Evolutionary conservation across 2,888 invertebrate species (phyloP).

Genomic region (Girardia tigrina): DNA sequence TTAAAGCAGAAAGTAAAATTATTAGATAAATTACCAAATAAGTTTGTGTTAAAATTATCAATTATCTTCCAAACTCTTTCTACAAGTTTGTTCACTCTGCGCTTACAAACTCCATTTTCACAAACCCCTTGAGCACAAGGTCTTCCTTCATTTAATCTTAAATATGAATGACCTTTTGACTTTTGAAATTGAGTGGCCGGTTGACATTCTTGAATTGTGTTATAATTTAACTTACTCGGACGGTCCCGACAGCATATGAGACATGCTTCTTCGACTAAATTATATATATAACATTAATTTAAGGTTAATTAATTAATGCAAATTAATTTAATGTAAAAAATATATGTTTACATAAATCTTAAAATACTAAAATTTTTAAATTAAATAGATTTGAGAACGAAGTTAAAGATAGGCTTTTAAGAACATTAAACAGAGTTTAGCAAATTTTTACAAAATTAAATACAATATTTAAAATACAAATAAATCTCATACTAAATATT

Average conservation of each 20-base stretch:
- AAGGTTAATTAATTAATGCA: too few relatives aligned
- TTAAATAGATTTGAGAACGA: too few relatives aligned
- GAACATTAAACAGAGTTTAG: too few relatives aligned
- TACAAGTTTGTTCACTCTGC: slow-evolving; percentile 82
- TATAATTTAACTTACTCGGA: not conserved
- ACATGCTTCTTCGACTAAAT: slow-evolving; percentile 77
- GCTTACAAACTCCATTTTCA: slow-evolving; percentile 69
- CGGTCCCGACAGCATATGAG: slow-evolving; percentile 64
- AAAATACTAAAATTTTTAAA: too few relatives aligned
- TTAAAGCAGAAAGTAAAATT: too few relatives aligned
- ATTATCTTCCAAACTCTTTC: slow-evolving; percentile 93
- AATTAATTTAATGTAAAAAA: too few relatives aligned
- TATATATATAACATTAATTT: too few relatives aligned
- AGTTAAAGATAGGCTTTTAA: too few relatives aligned
- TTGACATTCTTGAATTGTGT: not conserved
- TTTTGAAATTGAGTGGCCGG: not conserved
- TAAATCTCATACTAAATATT: too few relatives aligned
- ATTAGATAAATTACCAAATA: slow-evolving; percentile 50
- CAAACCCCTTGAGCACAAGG: slow-evolving; percentile 93
- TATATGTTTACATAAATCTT: too few relatives aligned
- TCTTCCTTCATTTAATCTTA: slow-evolving; percentile 60
- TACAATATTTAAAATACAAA: too few relatives aligned
- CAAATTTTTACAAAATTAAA: too few relatives aligned
- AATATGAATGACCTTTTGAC: not conserved
- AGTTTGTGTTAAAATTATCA: slow-evolving; percentile 61